Base-by-base conservation (phyloP, 2,797 vertebrate species). In the Helostoma temminkii region DNA sequence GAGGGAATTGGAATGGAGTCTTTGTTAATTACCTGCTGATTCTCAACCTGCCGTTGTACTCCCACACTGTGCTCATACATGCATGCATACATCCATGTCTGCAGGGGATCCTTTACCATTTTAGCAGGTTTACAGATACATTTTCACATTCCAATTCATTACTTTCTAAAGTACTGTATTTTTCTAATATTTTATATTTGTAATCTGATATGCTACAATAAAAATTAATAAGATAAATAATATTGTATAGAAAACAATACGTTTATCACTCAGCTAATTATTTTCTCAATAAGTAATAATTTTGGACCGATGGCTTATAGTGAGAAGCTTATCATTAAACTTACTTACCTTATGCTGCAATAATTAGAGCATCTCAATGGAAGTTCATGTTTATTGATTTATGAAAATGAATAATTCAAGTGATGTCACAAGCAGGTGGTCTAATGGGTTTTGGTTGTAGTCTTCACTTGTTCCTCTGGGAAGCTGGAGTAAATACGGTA, bases 11-110 rank as follows among this genome's bases (percentile, higher is more conserved):
- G 59, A 50, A 56, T 58, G 12, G 80, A 62, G 43, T 77, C 12
- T 70, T 37, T 69, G 52, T 60, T 81, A 57, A 83, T 71, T 62
- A 74, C 89, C 86, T 84, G 87, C 89, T 91, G 88, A 60, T 85
- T 85, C 74, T 49, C 86, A 84, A 89, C 87, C 86, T 91, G 89
- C 68, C 77, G 9, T 39, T 81, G 52, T 74, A 64, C 73, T 81
- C 25, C 28, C 84, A 83, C 71, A 49, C 83, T 82, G 89, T 64
- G 83, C 80, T 74, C 41, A 6, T 68, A 62, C 81, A 74, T 79
- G 82, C 70, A 12, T 78, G 68, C 48, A 60, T 63, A 36, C 61
- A 60, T 15, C 12, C 58, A 24, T 64, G 41, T 64, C 81, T 63
- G 59, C 74, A 76, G 71, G 81, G 65, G 43, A 55, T 71, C 66